Percentiles rank a stretch among this genome's conserved stretches.
Conservation (phyloP, 2,113 vertebrate genomes). For the Bothrops jararaca region DNA sequence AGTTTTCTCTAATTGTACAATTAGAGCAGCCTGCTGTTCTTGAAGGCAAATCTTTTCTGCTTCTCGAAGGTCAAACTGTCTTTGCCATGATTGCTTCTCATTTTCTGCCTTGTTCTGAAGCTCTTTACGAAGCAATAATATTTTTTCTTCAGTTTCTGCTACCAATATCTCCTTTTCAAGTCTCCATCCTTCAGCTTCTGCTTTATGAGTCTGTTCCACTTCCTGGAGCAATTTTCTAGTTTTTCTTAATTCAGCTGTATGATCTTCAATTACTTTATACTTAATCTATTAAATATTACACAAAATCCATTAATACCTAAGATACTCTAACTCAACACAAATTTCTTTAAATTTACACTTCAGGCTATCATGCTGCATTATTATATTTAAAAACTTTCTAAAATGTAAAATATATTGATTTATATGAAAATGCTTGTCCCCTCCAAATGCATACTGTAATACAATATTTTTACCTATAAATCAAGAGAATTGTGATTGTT, state of each 20-base stretch:
- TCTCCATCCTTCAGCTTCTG: conserved; percentile 68
- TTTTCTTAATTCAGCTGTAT: conserved; percentile 49
- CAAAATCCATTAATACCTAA: neutral
- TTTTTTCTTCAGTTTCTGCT: conserved; percentile 56
- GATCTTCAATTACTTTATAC: conserved; percentile 64
- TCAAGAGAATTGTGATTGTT: no score
- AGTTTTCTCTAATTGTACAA: conserved; percentile 67
- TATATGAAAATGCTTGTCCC: no score
- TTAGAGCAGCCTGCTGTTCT: conserved; percentile 65
- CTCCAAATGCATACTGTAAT: no score
- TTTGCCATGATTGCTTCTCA: conserved; percentile 63
- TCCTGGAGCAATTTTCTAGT: conserved; percentile 64
- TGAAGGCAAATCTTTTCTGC: conserved; percentile 59
- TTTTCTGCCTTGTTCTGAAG: conserved; percentile 57
- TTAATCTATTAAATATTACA: conserved; percentile 63
- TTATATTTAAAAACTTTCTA: neutral
- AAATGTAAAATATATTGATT: neutral
- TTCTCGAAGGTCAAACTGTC: conserved; percentile 63
- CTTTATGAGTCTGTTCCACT: conserved; percentile 49
- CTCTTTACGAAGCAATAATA: conserved; percentile 16
- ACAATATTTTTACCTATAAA: no score
- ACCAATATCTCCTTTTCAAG: conserved; percentile 34
- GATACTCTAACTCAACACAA: neutral
- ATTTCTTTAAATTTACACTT: neutral
- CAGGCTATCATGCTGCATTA: neutral